These are phyloP conservation scores for Neodon shergylaensis DNA, from an alignment of 2,113 vertebrate genomes.

Conservation along the genomic window DNA sequence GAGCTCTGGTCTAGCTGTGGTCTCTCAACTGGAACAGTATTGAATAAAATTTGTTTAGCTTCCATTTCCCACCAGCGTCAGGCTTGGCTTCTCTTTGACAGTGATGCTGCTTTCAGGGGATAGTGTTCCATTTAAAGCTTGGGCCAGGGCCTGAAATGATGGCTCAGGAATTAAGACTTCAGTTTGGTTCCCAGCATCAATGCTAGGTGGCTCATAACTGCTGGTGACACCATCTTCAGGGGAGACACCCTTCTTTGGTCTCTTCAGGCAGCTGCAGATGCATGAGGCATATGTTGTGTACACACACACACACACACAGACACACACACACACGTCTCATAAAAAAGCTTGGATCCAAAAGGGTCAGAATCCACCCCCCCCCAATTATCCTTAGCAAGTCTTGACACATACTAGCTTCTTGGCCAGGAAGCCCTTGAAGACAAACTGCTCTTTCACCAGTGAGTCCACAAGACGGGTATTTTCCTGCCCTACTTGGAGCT, in stretches of 20 bases:
- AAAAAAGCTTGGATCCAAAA: background rate
- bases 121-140: background rate
- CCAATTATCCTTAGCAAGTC: background rate
- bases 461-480: background rate
- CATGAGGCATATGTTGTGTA: background rate
- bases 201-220: background rate
- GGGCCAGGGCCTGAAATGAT: no score
- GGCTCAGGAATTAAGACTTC: background rate
- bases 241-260: background rate
- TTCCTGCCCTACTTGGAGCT: background rate
- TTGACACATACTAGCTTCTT: background rate
- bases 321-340: background rate
- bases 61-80: background rate
- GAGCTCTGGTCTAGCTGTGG: background rate
- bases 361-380: background rate
- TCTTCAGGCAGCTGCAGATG: background rate
- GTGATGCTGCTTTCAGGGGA: background rate
- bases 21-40: background rate
- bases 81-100: background rate
- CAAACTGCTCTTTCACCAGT: background rate
- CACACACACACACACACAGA: no score
- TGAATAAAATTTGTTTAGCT: background rate
- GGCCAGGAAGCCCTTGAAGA: background rate
- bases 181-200: background rate
- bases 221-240: background rate